Evolutionary conservation across 2,113 vertebrate species (phyloP).

Genomic region (Tyrannus savana): DNA sequence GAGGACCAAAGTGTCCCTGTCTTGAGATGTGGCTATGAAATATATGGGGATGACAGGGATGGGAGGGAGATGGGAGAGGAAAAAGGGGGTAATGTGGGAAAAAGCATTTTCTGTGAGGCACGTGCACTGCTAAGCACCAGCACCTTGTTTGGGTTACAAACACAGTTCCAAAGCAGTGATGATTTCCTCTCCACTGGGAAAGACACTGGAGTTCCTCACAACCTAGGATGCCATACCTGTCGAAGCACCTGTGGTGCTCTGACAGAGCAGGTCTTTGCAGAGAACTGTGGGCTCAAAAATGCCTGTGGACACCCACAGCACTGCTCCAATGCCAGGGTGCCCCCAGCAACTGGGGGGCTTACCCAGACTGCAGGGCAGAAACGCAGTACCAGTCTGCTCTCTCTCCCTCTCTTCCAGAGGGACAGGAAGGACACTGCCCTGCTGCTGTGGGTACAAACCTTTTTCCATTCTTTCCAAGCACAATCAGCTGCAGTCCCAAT

Average conservation of each 20-base stretch:
- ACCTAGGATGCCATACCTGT: accelerated
- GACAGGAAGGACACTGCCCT: background rate
- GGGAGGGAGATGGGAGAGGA: conserved; percentile 39
- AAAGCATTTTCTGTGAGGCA: background rate
- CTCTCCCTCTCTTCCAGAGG: background rate
- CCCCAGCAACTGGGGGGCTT: background rate
- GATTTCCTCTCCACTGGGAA: background rate
- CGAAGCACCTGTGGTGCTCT: background rate
- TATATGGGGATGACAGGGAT: background rate
- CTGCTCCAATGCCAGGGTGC: background rate
- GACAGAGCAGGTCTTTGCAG: background rate
- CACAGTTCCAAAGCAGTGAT: background rate
- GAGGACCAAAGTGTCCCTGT: background rate
- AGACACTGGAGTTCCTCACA: background rate
- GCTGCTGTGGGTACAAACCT: background rate
- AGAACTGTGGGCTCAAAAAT: background rate
- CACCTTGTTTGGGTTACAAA: background rate
- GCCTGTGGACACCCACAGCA: background rate
- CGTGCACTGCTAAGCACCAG: background rate
- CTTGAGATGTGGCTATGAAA: background rate
- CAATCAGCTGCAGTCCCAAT: background rate
- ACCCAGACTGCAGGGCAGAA: background rate
- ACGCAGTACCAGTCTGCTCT: background rate
- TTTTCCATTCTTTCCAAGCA: background rate
- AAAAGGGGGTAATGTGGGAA: background rate